Conservation (phyloP, 2,113 vertebrate species). For the Miniopterus natalensis region DNA sequence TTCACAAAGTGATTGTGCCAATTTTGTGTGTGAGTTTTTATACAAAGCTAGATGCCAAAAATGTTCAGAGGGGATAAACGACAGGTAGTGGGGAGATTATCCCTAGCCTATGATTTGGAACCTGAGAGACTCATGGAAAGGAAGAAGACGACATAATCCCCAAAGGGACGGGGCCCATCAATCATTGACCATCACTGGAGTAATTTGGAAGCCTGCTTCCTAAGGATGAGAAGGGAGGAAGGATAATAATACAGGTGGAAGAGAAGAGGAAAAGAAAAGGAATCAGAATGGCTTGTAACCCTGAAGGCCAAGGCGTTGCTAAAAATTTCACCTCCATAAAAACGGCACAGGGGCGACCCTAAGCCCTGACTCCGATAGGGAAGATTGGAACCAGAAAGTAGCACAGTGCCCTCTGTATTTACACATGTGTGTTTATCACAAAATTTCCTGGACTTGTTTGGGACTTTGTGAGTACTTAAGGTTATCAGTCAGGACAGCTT, state of each 20-base stretch:
- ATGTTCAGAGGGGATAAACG: neutral
- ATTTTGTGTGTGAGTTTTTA: neutral
- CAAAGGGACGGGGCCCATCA: neutral
- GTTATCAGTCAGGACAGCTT: conserved; percentile 30
- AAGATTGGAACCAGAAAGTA: neutral
- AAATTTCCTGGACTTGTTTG: conserved; percentile 22
- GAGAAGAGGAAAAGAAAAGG: neutral
- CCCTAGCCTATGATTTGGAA: neutral
- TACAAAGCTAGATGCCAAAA: neutral
- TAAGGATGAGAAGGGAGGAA: neutral
- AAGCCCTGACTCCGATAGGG: neutral
- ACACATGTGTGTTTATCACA: neutral
- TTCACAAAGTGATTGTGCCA: neutral
- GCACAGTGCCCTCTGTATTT: neutral
- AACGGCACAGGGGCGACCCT: neutral
- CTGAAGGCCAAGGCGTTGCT: neutral
- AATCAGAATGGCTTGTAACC: neutral
- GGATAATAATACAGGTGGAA: neutral
- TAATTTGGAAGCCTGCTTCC: neutral
- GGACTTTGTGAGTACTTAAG: neutral
- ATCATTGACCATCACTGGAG: neutral
- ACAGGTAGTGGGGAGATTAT: neutral
- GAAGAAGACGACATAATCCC: conserved; percentile 14
- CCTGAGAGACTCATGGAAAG: neutral
- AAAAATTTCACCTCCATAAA: neutral